phyloP scores from a whole-genome alignment of 2,797 vertebrate species.

The Cyprinella venusta region DNA sequence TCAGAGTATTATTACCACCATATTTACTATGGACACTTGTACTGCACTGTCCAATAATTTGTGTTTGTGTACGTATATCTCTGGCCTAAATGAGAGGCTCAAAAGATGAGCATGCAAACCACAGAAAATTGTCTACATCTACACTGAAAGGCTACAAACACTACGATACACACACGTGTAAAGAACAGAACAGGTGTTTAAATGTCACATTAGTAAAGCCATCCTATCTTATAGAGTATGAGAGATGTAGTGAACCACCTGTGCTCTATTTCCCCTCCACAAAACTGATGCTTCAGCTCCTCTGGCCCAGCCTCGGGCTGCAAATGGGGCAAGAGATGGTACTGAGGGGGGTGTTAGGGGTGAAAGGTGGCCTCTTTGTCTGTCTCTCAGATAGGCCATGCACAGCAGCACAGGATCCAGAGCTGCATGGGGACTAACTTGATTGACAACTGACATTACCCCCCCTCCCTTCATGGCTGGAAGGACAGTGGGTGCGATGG shows the following conservation, averaged over 20 bases:
- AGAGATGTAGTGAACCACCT: constrained; percentile 47
- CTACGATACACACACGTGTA: neutral
- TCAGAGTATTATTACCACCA: neutral
- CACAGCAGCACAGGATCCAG: constrained; percentile 49
- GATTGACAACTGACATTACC: constrained; percentile 87
- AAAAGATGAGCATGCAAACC: neutral
- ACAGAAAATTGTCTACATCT: neutral
- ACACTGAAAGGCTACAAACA: constrained; percentile 6
- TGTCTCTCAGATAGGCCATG: constrained; percentile 50
- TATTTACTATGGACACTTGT: neutral
- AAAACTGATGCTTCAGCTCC: constrained; percentile 52
- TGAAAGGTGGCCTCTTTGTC: constrained; percentile 60
- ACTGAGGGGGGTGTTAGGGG: constrained; percentile 49
- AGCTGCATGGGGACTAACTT: constrained; percentile 54
- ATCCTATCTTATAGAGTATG: constrained; percentile 19
- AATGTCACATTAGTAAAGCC: constrained; percentile 31
- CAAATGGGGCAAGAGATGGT: constrained; percentile 53
- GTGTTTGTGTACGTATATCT: neutral
- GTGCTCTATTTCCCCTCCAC: constrained; percentile 48
- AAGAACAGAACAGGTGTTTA: constrained; percentile 48
- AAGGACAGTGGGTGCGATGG: constrained; percentile 75
- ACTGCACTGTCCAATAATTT: neutral
- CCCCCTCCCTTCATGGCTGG: constrained; percentile 73
- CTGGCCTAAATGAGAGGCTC: neutral
- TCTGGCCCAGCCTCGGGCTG: constrained; percentile 45